Evolutionary conservation across 1,140 invertebrate species (phyloP), one percentile per base, ranked within the genome.

Genomic region (Phenacoccus solenopsis): DNA sequence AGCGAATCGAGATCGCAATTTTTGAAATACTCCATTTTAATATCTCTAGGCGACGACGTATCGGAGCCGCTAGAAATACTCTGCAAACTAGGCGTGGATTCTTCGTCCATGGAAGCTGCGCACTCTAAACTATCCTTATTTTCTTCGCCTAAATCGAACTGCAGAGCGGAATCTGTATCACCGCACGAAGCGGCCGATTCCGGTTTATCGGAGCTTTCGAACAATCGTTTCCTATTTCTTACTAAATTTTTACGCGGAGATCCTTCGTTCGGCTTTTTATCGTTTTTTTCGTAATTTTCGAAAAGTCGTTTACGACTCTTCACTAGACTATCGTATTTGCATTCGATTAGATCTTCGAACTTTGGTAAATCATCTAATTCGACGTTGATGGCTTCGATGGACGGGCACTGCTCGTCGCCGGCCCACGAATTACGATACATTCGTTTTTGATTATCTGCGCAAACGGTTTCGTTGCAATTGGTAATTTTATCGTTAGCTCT

Each of bases 41-140:
- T 35, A 35, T 68, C 69, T 35, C 69, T 69, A 13, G 28, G 35
- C 10, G 22, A 64, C 16, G 70, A 74, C 9, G 49, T 72, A 59
- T 74, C 74, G 7, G 73, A 74, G 0, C 74, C 73, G 22, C 72
- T 74, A 12, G 75, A 76, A 38, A 76, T 74, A 69, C 75, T 76
- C 68, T 76, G 75, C 20, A 76, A 32, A 61, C 74, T 75, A 9
- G 75, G 75, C 20, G 75, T 75, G 0, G 75, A 74, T 35, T 75
- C 74, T 61, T 76, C 74, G 32, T 76, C 75, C 28, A 73, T 68
- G n/a, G 73, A 70, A 7, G 30, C 69, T 12, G 59, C 38, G 49
- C 68, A 67, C 38, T 71, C 69, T 0, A 69, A 57, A 20, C 69
- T 68, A 0, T 69, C 71, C 4, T 24, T 12, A 21, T 68, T 28